Conservation (phyloP, 2,888 invertebrate genomes). For the Cerastis leucographa region DNA sequence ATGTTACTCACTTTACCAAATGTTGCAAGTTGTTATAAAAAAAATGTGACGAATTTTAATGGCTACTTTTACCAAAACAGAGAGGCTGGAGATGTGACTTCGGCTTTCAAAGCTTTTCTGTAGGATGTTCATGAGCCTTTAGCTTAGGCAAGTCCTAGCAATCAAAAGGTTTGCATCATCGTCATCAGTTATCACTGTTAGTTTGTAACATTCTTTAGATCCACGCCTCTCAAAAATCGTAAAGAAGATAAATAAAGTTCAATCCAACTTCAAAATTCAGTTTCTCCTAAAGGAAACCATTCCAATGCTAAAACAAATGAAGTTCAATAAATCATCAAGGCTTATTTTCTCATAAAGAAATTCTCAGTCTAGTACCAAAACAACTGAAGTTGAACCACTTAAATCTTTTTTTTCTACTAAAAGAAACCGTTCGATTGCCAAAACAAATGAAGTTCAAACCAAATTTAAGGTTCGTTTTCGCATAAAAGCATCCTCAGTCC, state of each 20-base stretch:
- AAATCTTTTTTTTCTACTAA: neutral
- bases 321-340: neutral
- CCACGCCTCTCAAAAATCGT: neutral
- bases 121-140: neutral
- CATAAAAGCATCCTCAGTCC: constrained; percentile 20
- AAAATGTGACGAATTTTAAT: neutral
- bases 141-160: neutral
- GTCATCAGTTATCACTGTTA: neutral
- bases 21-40: neutral
- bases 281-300: constrained; percentile 1
- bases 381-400: neutral
- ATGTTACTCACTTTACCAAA: neutral
- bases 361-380: neutral
- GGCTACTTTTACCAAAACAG: neutral
- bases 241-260: neutral
- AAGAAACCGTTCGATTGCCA: neutral
- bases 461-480: constrained; percentile 23
- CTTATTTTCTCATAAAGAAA: neutral
- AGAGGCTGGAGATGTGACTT: neutral
- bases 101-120: neutral
- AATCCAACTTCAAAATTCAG: neutral
- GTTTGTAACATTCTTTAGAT: neutral
- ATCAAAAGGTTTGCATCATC: neutral
- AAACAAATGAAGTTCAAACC: neutral
- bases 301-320: neutral